phyloP scores from a whole-genome alignment of 2,113 vertebrate species.

The Lynx canadensis region DNA sequence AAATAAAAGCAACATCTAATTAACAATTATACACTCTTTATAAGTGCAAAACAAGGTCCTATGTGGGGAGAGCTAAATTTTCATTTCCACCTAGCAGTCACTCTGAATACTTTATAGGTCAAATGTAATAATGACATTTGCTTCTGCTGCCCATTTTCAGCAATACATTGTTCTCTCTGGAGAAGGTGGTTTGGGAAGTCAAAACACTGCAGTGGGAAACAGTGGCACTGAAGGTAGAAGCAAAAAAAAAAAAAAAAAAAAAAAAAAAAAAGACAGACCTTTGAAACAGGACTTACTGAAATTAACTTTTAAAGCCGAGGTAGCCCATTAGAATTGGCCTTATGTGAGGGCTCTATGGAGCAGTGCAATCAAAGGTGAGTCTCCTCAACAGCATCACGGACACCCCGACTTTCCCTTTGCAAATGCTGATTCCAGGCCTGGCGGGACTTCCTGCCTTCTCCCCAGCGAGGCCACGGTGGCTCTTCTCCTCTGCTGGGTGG shows the following conservation, averaged over 20 bases:
- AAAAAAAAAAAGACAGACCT: slow-evolving; percentile 68
- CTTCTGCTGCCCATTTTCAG: slow-evolving; percentile 70
- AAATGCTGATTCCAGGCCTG: not conserved
- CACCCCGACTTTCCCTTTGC: slow-evolving; percentile 63
- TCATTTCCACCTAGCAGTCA: slow-evolving; percentile 66
- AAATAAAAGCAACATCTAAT: slow-evolving; percentile 76
- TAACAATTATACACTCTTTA: slow-evolving; percentile 61
- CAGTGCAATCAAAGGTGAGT: slow-evolving; percentile 79
- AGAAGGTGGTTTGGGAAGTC: slow-evolving; percentile 67
- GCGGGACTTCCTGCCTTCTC: slow-evolving; percentile 35
- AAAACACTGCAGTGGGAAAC: slow-evolving; percentile 78
- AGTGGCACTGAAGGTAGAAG: slow-evolving; percentile 75
- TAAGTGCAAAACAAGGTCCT: slow-evolving; percentile 58
- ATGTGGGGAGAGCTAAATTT: slow-evolving; percentile 56
- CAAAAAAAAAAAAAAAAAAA: slow-evolving; percentile 70
- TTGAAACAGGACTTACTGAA: slow-evolving; percentile 81
- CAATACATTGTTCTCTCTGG: slow-evolving; percentile 62
- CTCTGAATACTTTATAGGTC: slow-evolving; percentile 67
- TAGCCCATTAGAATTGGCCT: slow-evolving; percentile 86
- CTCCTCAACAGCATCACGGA: slow-evolving; percentile 63
- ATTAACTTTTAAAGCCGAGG: slow-evolving; percentile 86
- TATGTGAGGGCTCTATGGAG: slow-evolving; percentile 71
- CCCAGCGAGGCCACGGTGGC: not conserved
- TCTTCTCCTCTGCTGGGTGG: slow-evolving; percentile 47
- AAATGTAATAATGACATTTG: slow-evolving; percentile 65